A percentile compares a stretch with the other conserved stretches of the same genome.
Conservation (phyloP, 2,113 vertebrate genomes). For the Halcyon senegalensis region DNA sequence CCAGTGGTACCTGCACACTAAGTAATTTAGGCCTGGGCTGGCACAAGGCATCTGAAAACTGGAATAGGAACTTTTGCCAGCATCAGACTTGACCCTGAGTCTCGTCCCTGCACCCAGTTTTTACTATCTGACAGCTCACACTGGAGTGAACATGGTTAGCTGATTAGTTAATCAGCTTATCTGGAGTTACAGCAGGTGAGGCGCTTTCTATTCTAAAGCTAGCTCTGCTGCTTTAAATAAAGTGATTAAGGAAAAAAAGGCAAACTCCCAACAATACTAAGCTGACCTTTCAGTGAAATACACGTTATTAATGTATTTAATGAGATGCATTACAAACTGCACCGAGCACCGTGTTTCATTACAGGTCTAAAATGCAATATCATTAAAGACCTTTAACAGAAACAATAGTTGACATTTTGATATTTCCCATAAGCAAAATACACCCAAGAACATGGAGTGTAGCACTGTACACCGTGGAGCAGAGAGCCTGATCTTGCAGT, state of each 20-base stretch:
- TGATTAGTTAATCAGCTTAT: background rate
- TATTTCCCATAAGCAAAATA: conserved; percentile 81
- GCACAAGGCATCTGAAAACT: background rate
- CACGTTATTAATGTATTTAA: conserved; percentile 82
- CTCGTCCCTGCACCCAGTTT: background rate
- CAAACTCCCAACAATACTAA: conserved; percentile 69
- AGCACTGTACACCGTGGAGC: conserved; percentile 27
- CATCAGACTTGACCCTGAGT: background rate
- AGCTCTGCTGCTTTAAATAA: conserved; percentile 62
- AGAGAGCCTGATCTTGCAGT: background rate
- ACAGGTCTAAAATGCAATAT: conserved; percentile 78
- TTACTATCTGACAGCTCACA: background rate
- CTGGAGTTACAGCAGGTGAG: background rate
- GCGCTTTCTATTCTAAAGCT: background rate
- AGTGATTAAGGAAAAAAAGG: conserved; percentile 71
- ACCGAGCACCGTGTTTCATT: conserved; percentile 79
- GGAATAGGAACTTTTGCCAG: background rate
- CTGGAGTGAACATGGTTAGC: background rate
- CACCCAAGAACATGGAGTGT: conserved; percentile 33
- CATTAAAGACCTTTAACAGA: conserved; percentile 83
- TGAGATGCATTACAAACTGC: conserved; percentile 81
- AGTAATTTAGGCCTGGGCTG: background rate
- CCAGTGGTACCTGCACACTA: background rate
- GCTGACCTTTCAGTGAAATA: conserved; percentile 81
- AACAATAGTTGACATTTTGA: conserved; percentile 85